These are phyloP conservation scores for Ctenomys sociabilis DNA, from an alignment of 2,113 vertebrate species.

Conservation along the genomic window DNA sequence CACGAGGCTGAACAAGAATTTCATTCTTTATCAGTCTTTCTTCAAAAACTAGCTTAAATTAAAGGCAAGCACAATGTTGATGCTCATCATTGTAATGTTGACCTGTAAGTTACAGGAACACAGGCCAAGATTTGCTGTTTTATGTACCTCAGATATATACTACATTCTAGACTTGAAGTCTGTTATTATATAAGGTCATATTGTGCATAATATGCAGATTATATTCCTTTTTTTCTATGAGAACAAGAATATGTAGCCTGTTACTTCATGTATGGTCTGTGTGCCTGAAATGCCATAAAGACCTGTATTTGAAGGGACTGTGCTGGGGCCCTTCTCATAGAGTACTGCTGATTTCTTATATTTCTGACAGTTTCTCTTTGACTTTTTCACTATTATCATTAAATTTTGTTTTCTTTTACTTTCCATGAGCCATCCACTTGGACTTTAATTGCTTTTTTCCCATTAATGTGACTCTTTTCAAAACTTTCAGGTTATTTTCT, in stretches of 20 bases:
- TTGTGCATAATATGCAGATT: not conserved
- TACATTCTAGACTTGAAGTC: not conserved
- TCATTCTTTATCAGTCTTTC: not conserved
- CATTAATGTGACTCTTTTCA: not conserved
- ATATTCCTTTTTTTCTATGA: rapidly evolving
- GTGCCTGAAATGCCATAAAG: rapidly evolving
- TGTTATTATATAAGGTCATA: not conserved
- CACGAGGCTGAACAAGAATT: not conserved
- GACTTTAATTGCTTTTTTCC: not conserved
- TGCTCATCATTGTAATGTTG: not conserved
- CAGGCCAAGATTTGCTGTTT: too few species aligned
- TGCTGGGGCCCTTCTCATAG: too few species aligned
- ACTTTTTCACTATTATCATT: not conserved
- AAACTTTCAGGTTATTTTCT: not conserved
- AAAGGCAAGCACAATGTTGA: not conserved
- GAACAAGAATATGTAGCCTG: not conserved
- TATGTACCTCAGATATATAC: rapidly evolving
- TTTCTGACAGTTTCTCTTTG: not conserved
- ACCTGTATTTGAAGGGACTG: rapidly evolving
- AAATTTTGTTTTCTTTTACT: not conserved
- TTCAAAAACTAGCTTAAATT: not conserved
- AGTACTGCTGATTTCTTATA: not conserved
- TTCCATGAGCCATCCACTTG: not conserved
- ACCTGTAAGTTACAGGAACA: not conserved
- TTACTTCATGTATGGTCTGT: not conserved